Base-by-base conservation (phyloP, 2,797 vertebrate species). In the Rallus crepitans region DNA sequence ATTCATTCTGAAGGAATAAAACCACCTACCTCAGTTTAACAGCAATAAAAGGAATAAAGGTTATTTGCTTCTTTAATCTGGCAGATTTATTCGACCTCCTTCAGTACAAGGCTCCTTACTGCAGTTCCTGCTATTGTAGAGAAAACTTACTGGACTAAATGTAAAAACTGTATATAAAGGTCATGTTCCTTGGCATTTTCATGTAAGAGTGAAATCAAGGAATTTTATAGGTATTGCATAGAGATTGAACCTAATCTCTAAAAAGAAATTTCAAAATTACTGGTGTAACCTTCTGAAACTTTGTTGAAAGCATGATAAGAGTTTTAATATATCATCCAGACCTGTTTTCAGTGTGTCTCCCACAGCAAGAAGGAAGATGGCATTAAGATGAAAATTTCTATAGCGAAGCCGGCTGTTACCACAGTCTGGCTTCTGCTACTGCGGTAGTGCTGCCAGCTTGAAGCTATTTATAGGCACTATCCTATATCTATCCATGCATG, bases 361-460 rank as follows among this genome's bases (percentile, higher is more conserved):
- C 40, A 92, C 73, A 81, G 93, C 88, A 79, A 90, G 96, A 87
- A 80, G 59, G 82, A 92, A 76, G 90, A 86, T 93, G 90, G 47
- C 87, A 79, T 84, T 86, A 94, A 76, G 92, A 96, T 95, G 90
- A 95, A 89, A 52, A 82, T 83, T 90, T 93, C 96, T 96, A 27
- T 80, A 70, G 96, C 23, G 20, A 69, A 95, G 82, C 73, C 47
- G 53, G 65, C 79, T 75, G 76, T 92, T 94, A 56, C 63, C 73
- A 40, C 56, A 60, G 81, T 83, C 96, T 95, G 90, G 93, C 95
- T 95, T 83, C 95, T 96, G 69, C 72, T 95, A 28, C 87, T 87
- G 63, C 75, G 2, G 0, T 33, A 71, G 45, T 1, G 1, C 82
- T 87, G 83, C 88, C 94, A 93, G 64, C 39, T 87, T 57, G 89